A percentile compares a stretch with the other conserved stretches of the same genome.
Evolutionary conservation across 2,113 vertebrate genomes (phyloP).

Genomic region (human): DNA sequence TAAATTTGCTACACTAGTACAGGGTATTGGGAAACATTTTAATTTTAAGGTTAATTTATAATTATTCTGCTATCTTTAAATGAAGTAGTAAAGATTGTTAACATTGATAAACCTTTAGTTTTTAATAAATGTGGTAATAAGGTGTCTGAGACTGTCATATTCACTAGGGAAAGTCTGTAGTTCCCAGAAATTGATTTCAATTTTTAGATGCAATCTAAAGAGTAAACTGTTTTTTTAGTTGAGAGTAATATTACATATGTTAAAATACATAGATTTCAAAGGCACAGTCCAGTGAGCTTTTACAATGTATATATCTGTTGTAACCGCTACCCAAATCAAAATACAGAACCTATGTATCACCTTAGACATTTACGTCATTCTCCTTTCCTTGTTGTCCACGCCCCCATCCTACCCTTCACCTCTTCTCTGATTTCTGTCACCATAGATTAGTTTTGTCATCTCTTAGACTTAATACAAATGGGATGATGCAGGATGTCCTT

Average conservation of each 20-base stretch:
- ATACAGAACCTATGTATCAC: accelerated
- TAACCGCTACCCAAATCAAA: not conserved
- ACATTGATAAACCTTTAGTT: not conserved
- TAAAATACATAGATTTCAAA: not conserved
- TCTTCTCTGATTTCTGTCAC: no score
- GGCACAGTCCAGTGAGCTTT: not conserved
- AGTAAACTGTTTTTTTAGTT: not conserved
- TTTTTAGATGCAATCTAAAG: not conserved
- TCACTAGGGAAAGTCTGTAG: not conserved
- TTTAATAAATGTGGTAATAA: not conserved
- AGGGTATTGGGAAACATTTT: not conserved
- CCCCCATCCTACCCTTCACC: accelerated
- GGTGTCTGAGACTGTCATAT: not conserved
- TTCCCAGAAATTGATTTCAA: not conserved
- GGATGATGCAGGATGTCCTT: accelerated
- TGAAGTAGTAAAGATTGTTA: not conserved
- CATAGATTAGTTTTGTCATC: not conserved
- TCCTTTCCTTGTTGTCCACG: accelerated
- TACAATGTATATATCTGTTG: not conserved
- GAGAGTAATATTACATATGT: not conserved
- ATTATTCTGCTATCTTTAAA: not conserved
- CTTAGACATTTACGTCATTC: not conserved
- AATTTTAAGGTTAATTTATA: not conserved
- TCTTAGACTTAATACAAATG: not conserved
- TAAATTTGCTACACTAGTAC: not conserved